Base-by-base conservation (phyloP, 2,888 invertebrate species). In the Oscheius sp. region DNA sequence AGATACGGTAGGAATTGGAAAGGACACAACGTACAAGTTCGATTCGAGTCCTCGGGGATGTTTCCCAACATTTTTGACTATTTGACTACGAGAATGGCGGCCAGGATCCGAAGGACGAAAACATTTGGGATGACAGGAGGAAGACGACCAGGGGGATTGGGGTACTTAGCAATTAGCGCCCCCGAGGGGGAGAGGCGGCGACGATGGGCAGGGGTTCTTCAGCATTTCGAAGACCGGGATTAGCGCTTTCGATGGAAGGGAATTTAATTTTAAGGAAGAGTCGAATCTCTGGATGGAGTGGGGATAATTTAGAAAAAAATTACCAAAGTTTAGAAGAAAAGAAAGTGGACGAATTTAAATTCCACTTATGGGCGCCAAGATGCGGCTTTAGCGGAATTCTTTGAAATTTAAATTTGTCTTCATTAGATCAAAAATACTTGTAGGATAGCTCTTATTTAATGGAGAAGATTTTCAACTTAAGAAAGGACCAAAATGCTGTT, bases 131-230 rank as follows among this genome's bases (percentile, higher is more conserved):
- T 9, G 5, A 35, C 35, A 35, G 35, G 52, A 49, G 13, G 49
- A 45, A 16, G 9, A 18, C 21, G 13, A 13, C 23, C 55, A 21
- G 2, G 16, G 35, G 61, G 52, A 66, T 66, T 66, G 66, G 52
- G 66, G 66, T 66, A 66, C 52, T 66, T 66, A 66, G 66, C 66
- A 66, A 66, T 66, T 66, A 52, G 66, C 49, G 49, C 29, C 49
- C 52, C 18, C 49, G 35, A 58, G 45, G 35, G 35, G 52, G 21
- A 35, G 49, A 25, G 52, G 52, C 2, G 29, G 23, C 49, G 27
- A 49, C 29, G 27, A 16, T 5, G 9, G 12, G 64, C 46, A 49
- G 29, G 29, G 41, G 61, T n/a, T 35, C 41, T 61, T 61, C 49
- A 49, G 49, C 52, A 6, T 52, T 49, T 52, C 23, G 66, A 66